Base-by-base conservation (phyloP, 2,888 invertebrate genomes). In the Panzeria rudis region DNA sequence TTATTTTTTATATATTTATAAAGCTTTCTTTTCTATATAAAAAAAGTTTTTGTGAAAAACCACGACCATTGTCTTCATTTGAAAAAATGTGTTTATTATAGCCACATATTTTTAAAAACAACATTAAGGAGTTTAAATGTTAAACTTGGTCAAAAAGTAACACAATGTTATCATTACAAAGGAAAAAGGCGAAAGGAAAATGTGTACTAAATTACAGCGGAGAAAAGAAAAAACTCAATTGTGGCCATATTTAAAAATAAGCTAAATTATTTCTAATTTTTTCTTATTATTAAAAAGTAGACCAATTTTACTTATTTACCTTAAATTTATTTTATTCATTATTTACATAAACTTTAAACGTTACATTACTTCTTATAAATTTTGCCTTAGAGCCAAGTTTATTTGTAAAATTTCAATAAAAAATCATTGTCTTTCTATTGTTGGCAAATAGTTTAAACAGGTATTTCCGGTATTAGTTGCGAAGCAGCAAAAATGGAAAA, bases 361-460 rank as follows among this genome's bases (percentile, higher is more conserved):
- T n/a, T 41, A 35, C 35, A 38, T 11, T 9, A n/a, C 5, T 52
- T 38, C 29, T 29, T 23, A 6, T 62, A 29, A 17, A 2, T 13
- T 11, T 38, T 44, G 13, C 17, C 4, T 47, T 69, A 32, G 71
- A 25, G 8, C 5, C 38, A 50, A 17, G 6, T 61, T 62, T 54
- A 38, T 17, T n/a, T 59, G 35, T 15, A 44, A 29, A 59, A 11
- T 50, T 64, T 64, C 35, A 73, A 77, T 69, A 52, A 62, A 52
- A 78, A 59, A 69, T 78, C 52, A 78, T 80, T 68, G 56, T 73
- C 66, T 80, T 68, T 32, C 66, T 41, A 52, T n/a, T 77, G 77
- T 73, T 81, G 81, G 68, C 84, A 81, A 84, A 84, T 81, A 77
- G 72, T 73, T 81, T 84, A 73, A 84, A 41, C 61, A 81, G 77